Conservation (phyloP, 2,113 vertebrate species). For the Dipodomys stephensi region DNA sequence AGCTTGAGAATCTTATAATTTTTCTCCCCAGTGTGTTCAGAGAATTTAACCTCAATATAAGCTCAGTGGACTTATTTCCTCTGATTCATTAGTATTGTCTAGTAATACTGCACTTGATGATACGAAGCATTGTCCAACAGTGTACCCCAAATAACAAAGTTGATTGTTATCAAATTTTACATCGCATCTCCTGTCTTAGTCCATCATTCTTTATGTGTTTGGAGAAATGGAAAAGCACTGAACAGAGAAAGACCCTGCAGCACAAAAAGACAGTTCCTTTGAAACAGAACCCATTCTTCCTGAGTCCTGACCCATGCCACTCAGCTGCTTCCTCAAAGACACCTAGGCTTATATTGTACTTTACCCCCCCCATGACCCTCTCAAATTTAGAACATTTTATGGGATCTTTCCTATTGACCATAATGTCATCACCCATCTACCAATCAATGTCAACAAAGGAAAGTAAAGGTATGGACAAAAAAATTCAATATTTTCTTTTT, state of each 20-base stretch:
- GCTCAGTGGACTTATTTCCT: not conserved
- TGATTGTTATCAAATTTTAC: not conserved
- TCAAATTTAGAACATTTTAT: not conserved
- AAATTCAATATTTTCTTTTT: not conserved
- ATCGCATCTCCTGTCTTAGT: not conserved
- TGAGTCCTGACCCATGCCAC: not conserved
- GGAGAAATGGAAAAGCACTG: not conserved
- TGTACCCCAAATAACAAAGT: constrained; percentile 2
- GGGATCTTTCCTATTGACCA: not conserved
- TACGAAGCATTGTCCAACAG: not conserved
- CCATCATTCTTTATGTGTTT: not conserved
- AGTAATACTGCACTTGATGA: not conserved
- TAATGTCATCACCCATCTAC: not conserved
- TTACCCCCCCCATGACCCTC: not conserved
- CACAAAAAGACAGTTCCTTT: not conserved
- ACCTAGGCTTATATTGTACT: not conserved
- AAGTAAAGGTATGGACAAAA: not conserved
- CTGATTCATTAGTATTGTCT: not conserved
- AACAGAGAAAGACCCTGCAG: not conserved
- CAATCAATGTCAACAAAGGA: not conserved
- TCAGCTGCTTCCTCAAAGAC: not conserved
- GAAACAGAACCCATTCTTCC: not conserved
- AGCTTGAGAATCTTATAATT: not conserved
- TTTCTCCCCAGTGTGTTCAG: constrained; percentile 7
- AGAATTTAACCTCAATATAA: not conserved